These are phyloP conservation scores for Chydorus sphaericus DNA, from an alignment of 2,888 invertebrate species.

Conservation along the genomic window DNA sequence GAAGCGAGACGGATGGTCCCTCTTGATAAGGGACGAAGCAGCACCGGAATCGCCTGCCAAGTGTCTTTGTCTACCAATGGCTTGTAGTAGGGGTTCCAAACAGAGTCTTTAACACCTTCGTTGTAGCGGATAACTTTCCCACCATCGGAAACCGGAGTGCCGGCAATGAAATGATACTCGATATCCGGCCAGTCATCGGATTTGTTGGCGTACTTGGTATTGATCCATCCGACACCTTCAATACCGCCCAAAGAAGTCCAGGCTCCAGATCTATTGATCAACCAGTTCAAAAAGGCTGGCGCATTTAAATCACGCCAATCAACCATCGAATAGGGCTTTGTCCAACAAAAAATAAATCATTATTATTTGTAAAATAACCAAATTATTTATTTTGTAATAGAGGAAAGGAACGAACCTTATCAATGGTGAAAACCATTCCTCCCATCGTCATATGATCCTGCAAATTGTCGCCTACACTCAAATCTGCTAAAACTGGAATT, in stretches of 20 bases:
- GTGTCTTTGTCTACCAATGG: constrained; percentile 48
- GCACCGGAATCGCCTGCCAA: constrained; percentile 41
- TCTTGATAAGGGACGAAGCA: constrained; percentile 48
- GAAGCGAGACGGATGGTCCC: constrained; percentile 49
- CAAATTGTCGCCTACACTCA: constrained; percentile 64
- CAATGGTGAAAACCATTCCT: constrained; percentile 11
- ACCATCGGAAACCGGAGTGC: constrained; percentile 67
- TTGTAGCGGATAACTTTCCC: constrained; percentile 71
- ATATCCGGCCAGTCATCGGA: constrained; percentile 70
- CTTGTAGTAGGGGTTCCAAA: constrained; percentile 20
- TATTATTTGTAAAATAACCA: not conserved
- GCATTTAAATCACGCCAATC: not conserved
- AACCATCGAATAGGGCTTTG: not conserved
- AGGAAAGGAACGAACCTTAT: too few species aligned
- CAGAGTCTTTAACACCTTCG: constrained; percentile 23
- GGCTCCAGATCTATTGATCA: constrained; percentile 63
- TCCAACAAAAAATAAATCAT: not conserved
- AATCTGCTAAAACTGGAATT: constrained; percentile 56
- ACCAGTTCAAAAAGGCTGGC: constrained; percentile 53
- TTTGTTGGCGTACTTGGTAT: constrained; percentile 55
- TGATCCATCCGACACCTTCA: constrained; percentile 76
- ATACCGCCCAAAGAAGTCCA: constrained; percentile 58
- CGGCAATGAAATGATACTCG: constrained; percentile 73
- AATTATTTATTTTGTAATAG: too few species aligned
- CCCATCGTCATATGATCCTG: constrained; percentile 30